These are phyloP conservation scores for Netelia inedita DNA, from an alignment of 2,888 invertebrate genomes.

Conservation along the genomic window DNA sequence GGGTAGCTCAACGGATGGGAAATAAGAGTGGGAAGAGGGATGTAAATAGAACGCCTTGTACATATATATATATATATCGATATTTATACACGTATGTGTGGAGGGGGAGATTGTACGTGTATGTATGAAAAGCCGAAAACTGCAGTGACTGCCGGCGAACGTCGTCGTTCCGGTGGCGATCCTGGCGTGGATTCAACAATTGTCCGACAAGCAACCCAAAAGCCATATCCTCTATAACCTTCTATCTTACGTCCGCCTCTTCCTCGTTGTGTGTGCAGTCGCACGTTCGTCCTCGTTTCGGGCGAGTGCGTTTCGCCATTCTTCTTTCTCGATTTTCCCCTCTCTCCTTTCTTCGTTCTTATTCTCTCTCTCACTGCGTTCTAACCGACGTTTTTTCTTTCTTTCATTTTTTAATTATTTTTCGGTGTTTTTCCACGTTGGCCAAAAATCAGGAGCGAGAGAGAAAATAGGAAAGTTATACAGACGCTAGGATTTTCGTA, in stretches of 20 bases:
- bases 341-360: slow-evolving; percentile 22
- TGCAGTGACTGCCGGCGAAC: slow-evolving; percentile 59
- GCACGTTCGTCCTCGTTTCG: slow-evolving; percentile 68
- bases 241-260: slow-evolving; percentile 51
- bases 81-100: not conserved
- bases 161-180: slow-evolving; percentile 67
- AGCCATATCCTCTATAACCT: slow-evolving; percentile 47
- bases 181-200: slow-evolving; percentile 70
- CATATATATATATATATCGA: slow-evolving; percentile 3
- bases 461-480: not conserved
- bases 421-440: slow-evolving; percentile 35
- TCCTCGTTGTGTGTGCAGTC: slow-evolving; percentile 53
- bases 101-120: not conserved
- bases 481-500: not conserved
- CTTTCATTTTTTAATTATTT: slow-evolving; percentile 23
- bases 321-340: slow-evolving; percentile 64
- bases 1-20: slow-evolving; percentile 41
- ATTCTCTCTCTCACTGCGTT: slow-evolving; percentile 4
- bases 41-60: slow-evolving; percentile 19
- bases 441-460: slow-evolving; percentile 2
- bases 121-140: slow-evolving; percentile 24
- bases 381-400: slow-evolving; percentile 2
- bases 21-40: slow-evolving; percentile 16
- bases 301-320: slow-evolving; percentile 68
- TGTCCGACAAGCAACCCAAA: slow-evolving; percentile 60